Percentiles rank a stretch among this genome's conserved stretches.
phyloP scores from a whole-genome alignment of 2,797 vertebrate species.

The Echeneis naucrates region DNA sequence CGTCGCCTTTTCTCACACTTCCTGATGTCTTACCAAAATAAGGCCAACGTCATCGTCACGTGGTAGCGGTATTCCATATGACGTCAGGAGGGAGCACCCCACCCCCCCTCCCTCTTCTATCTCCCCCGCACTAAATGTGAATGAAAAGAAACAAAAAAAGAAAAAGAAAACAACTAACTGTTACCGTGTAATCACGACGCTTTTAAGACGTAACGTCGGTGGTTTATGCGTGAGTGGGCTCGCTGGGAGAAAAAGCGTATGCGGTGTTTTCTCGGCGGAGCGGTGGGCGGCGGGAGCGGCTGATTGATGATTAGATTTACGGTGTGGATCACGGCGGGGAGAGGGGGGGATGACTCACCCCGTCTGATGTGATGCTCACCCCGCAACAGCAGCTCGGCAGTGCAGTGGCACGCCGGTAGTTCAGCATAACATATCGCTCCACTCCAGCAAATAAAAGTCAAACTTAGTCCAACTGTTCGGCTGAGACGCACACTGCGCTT shows the following conservation, averaged over 20 bases:
- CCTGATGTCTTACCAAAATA: conserved; percentile 77
- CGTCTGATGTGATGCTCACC: conserved; percentile 76
- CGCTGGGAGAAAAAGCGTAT: not conserved
- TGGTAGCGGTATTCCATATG: conserved; percentile 56
- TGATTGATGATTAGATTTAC: conserved; percentile 78
- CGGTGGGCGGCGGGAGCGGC: conserved; percentile 62
- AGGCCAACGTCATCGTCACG: conserved; percentile 70
- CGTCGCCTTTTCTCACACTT: conserved; percentile 66
- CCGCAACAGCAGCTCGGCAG: conserved; percentile 80
- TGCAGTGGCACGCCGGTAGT: conserved; percentile 70
- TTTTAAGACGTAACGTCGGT: too few relatives aligned
- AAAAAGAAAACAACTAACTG: conserved; percentile 2
- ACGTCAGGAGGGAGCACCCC: conserved; percentile 62
- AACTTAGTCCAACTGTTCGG: conserved; percentile 59
- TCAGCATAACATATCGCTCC: conserved; percentile 42
- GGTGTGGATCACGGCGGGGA: conserved; percentile 71
- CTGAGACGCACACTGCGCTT: not conserved
- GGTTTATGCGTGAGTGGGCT: fast-evolving
- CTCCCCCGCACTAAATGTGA: conserved; percentile 50
- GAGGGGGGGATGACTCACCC: conserved; percentile 85
- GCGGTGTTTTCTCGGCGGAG: not conserved
- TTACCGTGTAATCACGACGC: conserved; percentile 8
- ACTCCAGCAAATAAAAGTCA: conserved; percentile 29
- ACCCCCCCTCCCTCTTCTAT: conserved; percentile 7
- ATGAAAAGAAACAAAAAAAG: conserved; percentile 50